A percentile compares a stretch with the other conserved stretches of the same genome.
These are phyloP conservation scores for Trogon melanurus DNA, from an alignment of 2,113 vertebrate genomes.

Conservation along the genomic window DNA sequence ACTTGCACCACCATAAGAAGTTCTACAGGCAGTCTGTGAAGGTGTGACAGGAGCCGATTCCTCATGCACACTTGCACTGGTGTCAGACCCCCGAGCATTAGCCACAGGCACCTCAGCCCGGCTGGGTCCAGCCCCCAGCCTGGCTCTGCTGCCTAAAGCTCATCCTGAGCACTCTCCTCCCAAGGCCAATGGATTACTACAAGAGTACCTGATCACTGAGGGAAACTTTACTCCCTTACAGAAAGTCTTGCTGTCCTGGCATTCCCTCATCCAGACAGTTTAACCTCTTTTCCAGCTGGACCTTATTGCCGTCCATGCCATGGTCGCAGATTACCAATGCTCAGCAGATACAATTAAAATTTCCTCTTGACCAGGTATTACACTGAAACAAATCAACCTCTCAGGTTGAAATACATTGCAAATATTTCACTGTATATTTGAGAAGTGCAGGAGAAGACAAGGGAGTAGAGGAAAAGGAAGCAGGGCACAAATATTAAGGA, in stretches of 20 bases:
- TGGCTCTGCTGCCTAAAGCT: too few species aligned
- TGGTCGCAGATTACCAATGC: neutral
- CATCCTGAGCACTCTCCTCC: accelerated
- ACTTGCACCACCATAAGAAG: neutral
- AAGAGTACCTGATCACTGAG: neutral
- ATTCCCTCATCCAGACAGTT: neutral
- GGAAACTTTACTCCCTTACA: neutral
- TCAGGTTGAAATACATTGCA: neutral
- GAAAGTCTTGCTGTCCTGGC: neutral
- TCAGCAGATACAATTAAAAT: neutral
- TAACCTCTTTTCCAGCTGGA: neutral
- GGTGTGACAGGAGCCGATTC: accelerated
- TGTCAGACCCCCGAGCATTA: accelerated
- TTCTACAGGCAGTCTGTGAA: too few species aligned
- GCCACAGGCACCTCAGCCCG: accelerated
- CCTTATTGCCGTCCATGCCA: neutral
- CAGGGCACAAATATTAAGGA: neutral
- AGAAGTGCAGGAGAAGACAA: neutral
- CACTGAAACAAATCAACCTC: neutral
- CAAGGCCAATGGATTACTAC: accelerated
- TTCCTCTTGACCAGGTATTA: neutral
- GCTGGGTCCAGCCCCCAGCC: neutral
- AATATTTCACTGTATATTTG: neutral
- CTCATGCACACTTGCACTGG: neutral
- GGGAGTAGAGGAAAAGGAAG: neutral